A percentile compares a stretch with the other conserved stretches of the same genome.
Conservation (phyloP, 1,140 invertebrate genomes). For the Eciton burchellii region DNA sequence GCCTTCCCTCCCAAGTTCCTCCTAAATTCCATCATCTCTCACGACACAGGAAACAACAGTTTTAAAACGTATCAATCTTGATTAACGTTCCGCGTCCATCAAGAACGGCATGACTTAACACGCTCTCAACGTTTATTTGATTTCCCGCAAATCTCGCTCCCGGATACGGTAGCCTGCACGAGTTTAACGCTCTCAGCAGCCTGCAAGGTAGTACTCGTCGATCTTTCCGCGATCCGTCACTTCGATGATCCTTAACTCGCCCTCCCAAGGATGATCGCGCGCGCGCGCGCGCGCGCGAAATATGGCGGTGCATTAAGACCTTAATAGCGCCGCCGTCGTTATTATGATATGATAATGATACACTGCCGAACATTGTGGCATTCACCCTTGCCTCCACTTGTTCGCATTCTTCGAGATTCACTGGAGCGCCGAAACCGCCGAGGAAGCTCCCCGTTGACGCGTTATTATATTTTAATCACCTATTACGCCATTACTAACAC, state of each 20-base stretch:
- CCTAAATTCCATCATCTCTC: too few species aligned
- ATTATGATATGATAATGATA: constrained; percentile 79
- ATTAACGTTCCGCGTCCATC: too few species aligned
- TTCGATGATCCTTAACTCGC: constrained; percentile 49
- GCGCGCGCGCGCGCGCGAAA: constrained; percentile 44
- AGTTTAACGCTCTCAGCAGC: constrained; percentile 47
- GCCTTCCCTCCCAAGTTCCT: not conserved
- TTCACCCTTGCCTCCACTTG: constrained; percentile 43
- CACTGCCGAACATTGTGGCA: constrained; percentile 61
- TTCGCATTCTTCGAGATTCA: constrained; percentile 27
- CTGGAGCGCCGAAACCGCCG: constrained; percentile 8
- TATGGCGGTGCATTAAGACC: constrained; percentile 72
- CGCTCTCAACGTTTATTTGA: not conserved
- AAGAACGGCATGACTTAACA: too few species aligned
- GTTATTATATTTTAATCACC: constrained; percentile 61
- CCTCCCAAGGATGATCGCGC: constrained; percentile 57
- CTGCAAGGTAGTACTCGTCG: constrained; percentile 61
- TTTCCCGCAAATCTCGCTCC: not conserved
- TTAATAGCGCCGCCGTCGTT: constrained; percentile 77
- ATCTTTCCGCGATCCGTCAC: constrained; percentile 68
- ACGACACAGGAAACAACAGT: too few species aligned
- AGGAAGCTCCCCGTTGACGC: constrained; percentile 37
- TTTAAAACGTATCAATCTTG: too few species aligned
- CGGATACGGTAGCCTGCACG: constrained; percentile 24
- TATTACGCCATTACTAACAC: constrained; percentile 48